Conservation (phyloP, 1,140 invertebrate species). For the Lineus longissimus region DNA sequence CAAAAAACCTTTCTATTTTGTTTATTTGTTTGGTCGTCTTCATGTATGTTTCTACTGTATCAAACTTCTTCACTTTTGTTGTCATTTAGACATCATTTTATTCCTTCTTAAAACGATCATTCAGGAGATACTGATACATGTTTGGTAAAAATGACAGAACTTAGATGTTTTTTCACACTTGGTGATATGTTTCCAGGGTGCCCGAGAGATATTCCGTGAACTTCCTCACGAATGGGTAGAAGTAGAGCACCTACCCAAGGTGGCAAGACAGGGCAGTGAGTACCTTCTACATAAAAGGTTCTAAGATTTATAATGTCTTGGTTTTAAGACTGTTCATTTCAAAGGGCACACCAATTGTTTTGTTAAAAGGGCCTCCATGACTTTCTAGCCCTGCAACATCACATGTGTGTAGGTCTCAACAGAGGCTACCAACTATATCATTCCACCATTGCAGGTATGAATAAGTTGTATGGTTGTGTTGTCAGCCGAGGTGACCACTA, state of each 20-base stretch:
- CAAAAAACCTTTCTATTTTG: background rate
- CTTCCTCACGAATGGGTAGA: conserved; percentile 96
- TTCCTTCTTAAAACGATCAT: too few relatives aligned
- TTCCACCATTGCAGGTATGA: conserved; percentile 64
- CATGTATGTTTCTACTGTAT: background rate
- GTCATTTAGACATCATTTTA: too few relatives aligned
- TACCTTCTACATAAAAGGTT: conserved; percentile 23
- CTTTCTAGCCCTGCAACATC: background rate
- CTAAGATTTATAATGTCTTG: background rate
- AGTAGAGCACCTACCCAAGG: conserved; percentile 88
- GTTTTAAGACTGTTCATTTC: too few relatives aligned
- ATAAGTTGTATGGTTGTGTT: conserved; percentile 90
- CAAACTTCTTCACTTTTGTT: background rate
- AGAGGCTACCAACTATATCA: too few relatives aligned
- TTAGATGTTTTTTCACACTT: too few relatives aligned
- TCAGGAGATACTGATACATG: too few relatives aligned
- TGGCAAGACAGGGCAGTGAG: conserved; percentile 93
- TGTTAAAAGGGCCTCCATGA: too few relatives aligned
- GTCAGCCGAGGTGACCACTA: conserved; percentile 89
- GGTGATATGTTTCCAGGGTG: conserved; percentile 68
- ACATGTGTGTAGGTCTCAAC: background rate
- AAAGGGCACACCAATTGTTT: too few relatives aligned
- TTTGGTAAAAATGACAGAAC: too few relatives aligned
- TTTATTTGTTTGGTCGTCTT: background rate
- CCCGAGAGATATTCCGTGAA: conserved; percentile 97